phyloP scores from a whole-genome alignment of 2,888 invertebrate genomes.

The Acronicta alni region DNA sequence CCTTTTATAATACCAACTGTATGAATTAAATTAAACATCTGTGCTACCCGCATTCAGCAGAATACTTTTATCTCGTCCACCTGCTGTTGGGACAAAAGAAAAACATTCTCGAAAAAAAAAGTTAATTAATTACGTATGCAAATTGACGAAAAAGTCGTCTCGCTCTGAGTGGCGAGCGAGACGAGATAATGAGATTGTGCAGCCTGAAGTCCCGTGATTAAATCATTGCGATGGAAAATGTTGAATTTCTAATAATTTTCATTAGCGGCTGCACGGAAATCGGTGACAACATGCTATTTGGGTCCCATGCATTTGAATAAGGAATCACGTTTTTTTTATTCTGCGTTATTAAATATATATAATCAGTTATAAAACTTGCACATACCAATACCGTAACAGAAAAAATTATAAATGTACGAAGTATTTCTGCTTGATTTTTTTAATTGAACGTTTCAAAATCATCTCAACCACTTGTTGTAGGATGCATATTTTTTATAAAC shows the following conservation, averaged over 20 bases:
- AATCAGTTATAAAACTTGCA: no score
- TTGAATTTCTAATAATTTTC: constrained; percentile 63
- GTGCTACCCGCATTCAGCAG: constrained; percentile 43
- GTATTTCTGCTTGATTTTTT: no score
- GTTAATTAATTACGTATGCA: constrained; percentile 88
- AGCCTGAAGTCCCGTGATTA: constrained; percentile 71
- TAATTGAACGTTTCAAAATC: no score
- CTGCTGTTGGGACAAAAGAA: constrained; percentile 68
- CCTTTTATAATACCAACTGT: constrained; percentile 11
- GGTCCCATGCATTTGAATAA: background rate
- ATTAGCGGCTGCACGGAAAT: constrained; percentile 39
- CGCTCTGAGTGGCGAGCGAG: constrained; percentile 67
- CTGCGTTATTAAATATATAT: no score
- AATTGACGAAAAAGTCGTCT: constrained; percentile 84
- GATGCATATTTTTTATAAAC: no score
- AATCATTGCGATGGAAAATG: constrained; percentile 78
- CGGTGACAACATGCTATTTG: background rate
- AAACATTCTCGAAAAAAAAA: constrained; percentile 76
- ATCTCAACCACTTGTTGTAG: no score
- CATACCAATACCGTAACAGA: no score
- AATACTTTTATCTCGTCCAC: constrained; percentile 69
- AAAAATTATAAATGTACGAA: no score
- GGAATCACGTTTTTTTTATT: background rate
- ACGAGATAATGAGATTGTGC: constrained; percentile 85
- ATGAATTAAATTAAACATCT: constrained; percentile 58